A percentile compares a stretch with the other conserved stretches of the same genome.
phyloP scores from a whole-genome alignment of 2,888 invertebrate species.

The Gnatocerus cornutus region DNA sequence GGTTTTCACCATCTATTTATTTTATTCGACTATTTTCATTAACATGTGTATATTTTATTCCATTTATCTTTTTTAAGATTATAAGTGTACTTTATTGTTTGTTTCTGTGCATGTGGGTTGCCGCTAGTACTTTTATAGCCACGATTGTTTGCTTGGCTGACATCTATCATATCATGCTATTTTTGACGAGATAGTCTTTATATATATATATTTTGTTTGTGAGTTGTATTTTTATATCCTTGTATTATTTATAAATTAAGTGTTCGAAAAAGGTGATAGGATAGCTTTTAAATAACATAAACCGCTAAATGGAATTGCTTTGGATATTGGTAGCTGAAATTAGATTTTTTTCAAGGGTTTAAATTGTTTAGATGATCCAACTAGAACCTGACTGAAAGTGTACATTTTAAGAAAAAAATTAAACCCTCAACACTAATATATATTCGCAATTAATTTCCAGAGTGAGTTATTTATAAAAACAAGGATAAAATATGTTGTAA shows the following conservation, averaged over 20 bases:
- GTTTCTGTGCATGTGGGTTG: conserved; percentile 9
- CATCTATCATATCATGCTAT: too few relatives aligned
- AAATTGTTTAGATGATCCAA: not conserved
- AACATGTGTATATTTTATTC: conserved; percentile 34
- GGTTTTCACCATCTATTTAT: conserved; percentile 43
- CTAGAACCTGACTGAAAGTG: not conserved
- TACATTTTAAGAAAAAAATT: not conserved
- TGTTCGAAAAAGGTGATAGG: conserved; percentile 48
- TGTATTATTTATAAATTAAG: conserved; percentile 44
- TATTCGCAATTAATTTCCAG: too few relatives aligned
- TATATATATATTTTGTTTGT: conserved; percentile 33
- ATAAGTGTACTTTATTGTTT: conserved; percentile 27
- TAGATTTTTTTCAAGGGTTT: not conserved
- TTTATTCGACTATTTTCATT: conserved; percentile 18
- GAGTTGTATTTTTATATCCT: conserved; percentile 46
- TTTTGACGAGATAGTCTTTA: conserved; percentile 20
- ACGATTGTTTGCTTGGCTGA: too few relatives aligned
- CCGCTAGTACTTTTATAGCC: not conserved
- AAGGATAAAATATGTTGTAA: conserved; percentile 26
- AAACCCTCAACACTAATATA: too few relatives aligned
- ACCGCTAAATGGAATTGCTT: conserved; percentile 36
- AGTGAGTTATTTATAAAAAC: not conserved
- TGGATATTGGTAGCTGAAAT: conserved; percentile 37
- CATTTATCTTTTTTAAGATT: conserved; percentile 42
- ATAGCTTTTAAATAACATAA: conserved; percentile 39